These are phyloP conservation scores for Cephus sareptanus DNA, from an alignment of 2,888 invertebrate species.

Conservation along the genomic window DNA sequence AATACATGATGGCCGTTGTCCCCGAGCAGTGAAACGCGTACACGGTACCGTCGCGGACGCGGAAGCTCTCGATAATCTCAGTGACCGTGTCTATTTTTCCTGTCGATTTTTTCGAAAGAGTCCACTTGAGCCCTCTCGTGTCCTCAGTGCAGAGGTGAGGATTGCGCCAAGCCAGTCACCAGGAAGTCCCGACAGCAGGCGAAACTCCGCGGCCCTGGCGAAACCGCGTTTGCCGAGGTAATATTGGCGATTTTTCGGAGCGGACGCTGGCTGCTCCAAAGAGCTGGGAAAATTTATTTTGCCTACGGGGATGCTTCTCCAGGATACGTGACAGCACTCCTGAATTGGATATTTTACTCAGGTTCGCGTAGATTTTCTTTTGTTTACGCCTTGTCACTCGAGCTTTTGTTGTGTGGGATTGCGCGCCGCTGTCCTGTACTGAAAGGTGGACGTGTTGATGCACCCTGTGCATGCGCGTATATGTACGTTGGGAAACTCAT, in stretches of 20 bases:
- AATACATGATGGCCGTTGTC: constrained; percentile 63
- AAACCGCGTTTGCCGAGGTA: constrained; percentile 60
- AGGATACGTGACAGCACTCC: not conserved
- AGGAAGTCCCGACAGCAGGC: not conserved
- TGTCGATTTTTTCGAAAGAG: constrained; percentile 9
- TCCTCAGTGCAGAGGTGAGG: constrained; percentile 12
- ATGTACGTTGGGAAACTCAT: not conserved
- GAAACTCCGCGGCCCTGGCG: constrained; percentile 25
- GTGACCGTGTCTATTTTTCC: constrained; percentile 2
- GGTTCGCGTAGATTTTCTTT: constrained; percentile 46
- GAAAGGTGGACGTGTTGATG: constrained; percentile 17
- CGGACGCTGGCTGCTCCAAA: constrained; percentile 44
- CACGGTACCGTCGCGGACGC: constrained; percentile 37
- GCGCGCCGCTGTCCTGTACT: constrained; percentile 52
- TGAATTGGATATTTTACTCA: not conserved
- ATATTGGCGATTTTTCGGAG: constrained; percentile 58
- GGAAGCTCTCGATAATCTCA: not conserved
- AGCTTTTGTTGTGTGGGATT: constrained; percentile 59
- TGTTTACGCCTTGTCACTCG: constrained; percentile 64
- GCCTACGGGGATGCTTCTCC: not conserved
- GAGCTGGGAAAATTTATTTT: not conserved
- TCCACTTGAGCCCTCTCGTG: constrained; percentile 14
- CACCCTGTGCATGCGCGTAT: constrained; percentile 2
- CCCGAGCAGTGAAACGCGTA: constrained; percentile 62
- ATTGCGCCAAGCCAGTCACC: not conserved